Conservation (phyloP, 1,140 invertebrate species). For the Micrasema longulum region DNA sequence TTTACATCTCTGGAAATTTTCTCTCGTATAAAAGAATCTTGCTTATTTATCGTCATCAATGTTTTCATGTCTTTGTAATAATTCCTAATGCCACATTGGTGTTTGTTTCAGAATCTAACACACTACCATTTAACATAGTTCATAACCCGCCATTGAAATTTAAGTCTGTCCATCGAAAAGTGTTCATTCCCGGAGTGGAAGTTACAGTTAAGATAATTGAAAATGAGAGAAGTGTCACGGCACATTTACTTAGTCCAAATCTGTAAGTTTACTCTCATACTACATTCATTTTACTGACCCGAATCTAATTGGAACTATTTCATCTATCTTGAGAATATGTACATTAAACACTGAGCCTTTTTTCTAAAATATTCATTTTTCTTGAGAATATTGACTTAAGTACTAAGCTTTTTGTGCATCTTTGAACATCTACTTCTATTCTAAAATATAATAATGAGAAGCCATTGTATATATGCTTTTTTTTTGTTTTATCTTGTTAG, state of each 20-base stretch:
- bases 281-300: constrained; percentile 3
- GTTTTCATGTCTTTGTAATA: too few species aligned
- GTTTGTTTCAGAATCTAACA: constrained; percentile 41
- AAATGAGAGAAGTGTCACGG: constrained; percentile 80
- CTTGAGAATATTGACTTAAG: too few species aligned
- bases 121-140: constrained; percentile 75
- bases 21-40: too few species aligned
- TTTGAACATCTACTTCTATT: too few species aligned
- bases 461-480: too few species aligned
- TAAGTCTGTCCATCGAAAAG: constrained; percentile 76
- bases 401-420: too few species aligned
- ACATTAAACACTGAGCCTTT: constrained; percentile 8
- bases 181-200: constrained; percentile 82
- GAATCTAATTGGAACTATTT: background rate
- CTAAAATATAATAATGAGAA: too few species aligned
- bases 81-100: background rate
- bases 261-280: constrained; percentile 69
- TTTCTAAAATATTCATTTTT: background rate
- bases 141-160: constrained; percentile 78
- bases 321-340: background rate
- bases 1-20: too few species aligned
- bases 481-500: too few species aligned
- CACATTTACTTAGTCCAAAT: constrained; percentile 87
- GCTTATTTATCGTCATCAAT: too few species aligned
- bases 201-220: constrained; percentile 79